These are phyloP conservation scores for Coracias cyanogaster DNA, from an alignment of 2,797 vertebrate genomes.

Conservation along the genomic window DNA sequence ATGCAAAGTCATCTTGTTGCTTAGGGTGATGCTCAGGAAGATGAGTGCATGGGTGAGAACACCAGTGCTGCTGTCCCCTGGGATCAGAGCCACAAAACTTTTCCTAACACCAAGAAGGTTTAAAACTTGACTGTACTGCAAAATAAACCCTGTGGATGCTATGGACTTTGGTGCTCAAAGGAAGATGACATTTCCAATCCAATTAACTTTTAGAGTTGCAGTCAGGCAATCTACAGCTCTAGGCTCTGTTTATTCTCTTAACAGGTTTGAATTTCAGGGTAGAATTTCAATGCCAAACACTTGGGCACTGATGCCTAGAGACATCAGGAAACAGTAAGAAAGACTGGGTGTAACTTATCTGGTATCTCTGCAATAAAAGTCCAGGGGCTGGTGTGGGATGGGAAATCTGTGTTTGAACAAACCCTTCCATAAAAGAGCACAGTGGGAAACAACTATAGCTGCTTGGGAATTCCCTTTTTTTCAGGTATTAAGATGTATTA, in stretches of 20 bases:
- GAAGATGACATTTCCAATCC: background rate
- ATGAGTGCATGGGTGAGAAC: rapidly evolving
- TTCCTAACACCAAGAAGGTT: background rate
- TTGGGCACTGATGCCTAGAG: background rate
- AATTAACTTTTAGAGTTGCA: background rate
- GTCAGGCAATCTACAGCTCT: background rate
- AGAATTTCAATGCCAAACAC: background rate
- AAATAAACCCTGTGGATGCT: background rate
- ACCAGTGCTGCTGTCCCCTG: rapidly evolving
- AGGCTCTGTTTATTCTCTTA: background rate
- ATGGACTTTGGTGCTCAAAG: background rate
- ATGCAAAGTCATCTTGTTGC: background rate
- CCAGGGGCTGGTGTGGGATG: rapidly evolving
- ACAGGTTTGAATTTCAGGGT: background rate
- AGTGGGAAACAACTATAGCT: background rate
- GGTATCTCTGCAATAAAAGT: background rate
- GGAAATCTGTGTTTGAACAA: background rate
- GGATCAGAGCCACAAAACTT: background rate
- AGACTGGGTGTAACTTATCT: background rate
- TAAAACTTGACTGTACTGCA: background rate
- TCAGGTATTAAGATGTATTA: background rate
- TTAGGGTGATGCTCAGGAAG: background rate
- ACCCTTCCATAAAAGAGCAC: background rate
- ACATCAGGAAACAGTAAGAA: background rate
- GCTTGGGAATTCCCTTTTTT: background rate